Conservation (phyloP, 2,888 invertebrate species). For the Pseudococcus jackbeardsleyi region DNA sequence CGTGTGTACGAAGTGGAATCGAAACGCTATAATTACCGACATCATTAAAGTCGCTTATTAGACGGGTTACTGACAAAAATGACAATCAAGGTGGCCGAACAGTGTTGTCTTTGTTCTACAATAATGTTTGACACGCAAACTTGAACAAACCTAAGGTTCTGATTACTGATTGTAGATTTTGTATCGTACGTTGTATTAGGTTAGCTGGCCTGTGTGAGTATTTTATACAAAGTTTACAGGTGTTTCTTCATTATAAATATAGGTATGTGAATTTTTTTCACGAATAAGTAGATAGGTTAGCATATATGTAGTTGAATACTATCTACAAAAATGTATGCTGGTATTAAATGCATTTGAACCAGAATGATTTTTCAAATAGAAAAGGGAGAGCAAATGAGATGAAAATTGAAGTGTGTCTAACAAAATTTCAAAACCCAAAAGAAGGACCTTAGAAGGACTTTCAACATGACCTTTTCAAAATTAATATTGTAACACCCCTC, state of each 20-base stretch:
- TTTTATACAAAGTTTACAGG: not conserved
- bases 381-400: no score
- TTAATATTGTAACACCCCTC: no score
- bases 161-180: constrained; percentile 6
- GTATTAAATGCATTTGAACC: no score
- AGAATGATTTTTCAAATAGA: no score
- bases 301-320: no score
- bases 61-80: constrained; percentile 51
- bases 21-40: constrained; percentile 51
- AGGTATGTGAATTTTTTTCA: not conserved
- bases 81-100: constrained; percentile 49
- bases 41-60: constrained; percentile 48
- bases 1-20: constrained; percentile 54
- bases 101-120: constrained; percentile 51
- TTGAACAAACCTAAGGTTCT: not conserved
- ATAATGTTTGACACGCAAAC: constrained; percentile 49
- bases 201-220: not conserved
- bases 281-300: not conserved
- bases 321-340: no score
- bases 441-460: no score
- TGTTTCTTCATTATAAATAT: not conserved
- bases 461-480: no score
- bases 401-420: no score
- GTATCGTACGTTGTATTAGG: not conserved
- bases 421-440: no score